Conservation (phyloP, 2,797 vertebrate species). For the Danio tinwini region DNA sequence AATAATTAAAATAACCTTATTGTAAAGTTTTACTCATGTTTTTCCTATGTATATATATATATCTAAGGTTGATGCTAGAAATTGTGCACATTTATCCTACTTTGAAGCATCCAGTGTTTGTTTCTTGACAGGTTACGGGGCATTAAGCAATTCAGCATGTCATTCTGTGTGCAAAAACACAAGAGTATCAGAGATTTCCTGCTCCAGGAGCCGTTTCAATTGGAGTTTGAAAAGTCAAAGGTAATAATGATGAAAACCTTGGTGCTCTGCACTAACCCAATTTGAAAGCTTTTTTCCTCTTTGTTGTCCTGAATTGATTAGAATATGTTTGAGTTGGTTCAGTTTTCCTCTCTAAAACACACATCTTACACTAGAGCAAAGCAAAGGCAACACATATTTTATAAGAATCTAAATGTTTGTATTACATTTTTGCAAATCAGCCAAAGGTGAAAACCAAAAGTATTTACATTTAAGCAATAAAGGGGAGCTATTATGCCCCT, state of each 20-base stretch:
- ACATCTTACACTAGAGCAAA: neutral
- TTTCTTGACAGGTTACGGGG: neutral
- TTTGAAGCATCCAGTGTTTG: neutral
- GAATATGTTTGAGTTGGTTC: neutral
- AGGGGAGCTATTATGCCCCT: neutral
- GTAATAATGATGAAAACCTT: neutral
- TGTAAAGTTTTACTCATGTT: too few relatives aligned
- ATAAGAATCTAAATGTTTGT: neutral
- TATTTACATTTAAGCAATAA: neutral
- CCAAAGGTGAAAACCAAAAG: neutral
- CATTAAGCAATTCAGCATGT: neutral
- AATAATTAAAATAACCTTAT: too few relatives aligned
- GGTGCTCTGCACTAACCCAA: neutral
- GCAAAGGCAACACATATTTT: slow-evolving; percentile 8
- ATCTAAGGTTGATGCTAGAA: neutral
- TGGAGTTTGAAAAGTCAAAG: neutral
- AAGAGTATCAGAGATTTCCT: neutral
- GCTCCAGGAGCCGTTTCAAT: neutral
- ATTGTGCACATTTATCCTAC: neutral
- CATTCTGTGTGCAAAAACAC: neutral
- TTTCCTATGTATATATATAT: neutral
- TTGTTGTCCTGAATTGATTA: neutral
- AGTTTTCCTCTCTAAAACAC: neutral
- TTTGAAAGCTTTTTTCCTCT: neutral
- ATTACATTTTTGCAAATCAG: neutral